Evolutionary conservation across 2,113 vertebrate genomes (phyloP).

Genomic region (Cyprinus carpio): DNA sequence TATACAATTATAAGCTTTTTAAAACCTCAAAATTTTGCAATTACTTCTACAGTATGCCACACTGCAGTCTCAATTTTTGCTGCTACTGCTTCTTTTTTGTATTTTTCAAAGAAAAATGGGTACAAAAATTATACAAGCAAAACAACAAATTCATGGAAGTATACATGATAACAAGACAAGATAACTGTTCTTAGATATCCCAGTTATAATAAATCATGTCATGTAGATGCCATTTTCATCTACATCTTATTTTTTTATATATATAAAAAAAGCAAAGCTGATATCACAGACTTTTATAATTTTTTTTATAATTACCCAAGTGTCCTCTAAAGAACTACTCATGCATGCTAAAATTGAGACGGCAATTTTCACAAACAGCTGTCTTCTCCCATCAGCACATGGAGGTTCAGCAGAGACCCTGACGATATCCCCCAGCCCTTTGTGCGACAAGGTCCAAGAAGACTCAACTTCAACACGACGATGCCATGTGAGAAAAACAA

Average conservation of each 20-base stretch:
- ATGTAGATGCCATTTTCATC: neutral
- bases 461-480: constrained; percentile 20
- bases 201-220: neutral
- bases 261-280: neutral
- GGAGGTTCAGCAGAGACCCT: constrained; percentile 15
- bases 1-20: neutral
- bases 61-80: too few species aligned
- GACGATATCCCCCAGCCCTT: constrained; percentile 25
- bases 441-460: constrained; percentile 33
- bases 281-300: neutral
- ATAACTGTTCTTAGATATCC: neutral
- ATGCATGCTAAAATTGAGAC: constrained; percentile 12
- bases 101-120: too few species aligned
- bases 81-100: too few species aligned
- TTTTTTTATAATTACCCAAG: constrained; percentile 19
- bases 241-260: neutral
- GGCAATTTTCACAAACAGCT: constrained; percentile 40
- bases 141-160: neutral
- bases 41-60: neutral
- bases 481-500: constrained; percentile 35
- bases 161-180: neutral
- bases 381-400: constrained; percentile 41
- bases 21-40: neutral
- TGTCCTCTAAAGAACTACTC: constrained; percentile 22
- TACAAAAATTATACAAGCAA: neutral